Percentiles rank a stretch among this genome's conserved stretches.
phyloP scores from a whole-genome alignment of 2,888 invertebrate species.

The Drosophila kambysellisi region DNA sequence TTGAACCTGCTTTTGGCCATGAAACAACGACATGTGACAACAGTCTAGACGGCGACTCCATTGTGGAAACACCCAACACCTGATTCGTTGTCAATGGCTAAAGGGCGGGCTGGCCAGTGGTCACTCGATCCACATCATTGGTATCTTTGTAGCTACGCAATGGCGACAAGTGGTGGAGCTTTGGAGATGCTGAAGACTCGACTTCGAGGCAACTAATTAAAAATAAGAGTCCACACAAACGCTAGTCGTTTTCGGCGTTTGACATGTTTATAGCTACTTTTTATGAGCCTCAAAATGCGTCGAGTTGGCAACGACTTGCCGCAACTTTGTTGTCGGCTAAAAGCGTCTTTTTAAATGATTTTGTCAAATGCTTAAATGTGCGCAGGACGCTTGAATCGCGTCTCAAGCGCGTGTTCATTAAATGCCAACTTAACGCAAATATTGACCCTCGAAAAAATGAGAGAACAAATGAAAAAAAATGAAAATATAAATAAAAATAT shows the following conservation, averaged over 20 bases:
- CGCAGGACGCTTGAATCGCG: slow-evolving; percentile 42
- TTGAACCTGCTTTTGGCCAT: slow-evolving; percentile 34
- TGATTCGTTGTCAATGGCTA: slow-evolving; percentile 65
- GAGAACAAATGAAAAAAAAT: slow-evolving; percentile 3
- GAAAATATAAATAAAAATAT: slow-evolving; percentile 37
- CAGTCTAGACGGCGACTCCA: slow-evolving; percentile 52
- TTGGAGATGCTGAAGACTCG: slow-evolving; percentile 10
- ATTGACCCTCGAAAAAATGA: slow-evolving; percentile 61
- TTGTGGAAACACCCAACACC: slow-evolving; percentile 64
- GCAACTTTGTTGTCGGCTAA: slow-evolving; percentile 56
- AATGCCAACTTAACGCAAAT: slow-evolving; percentile 68
- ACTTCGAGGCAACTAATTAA: slow-evolving; percentile 58
- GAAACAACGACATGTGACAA: slow-evolving; percentile 35
- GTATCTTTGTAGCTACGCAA: slow-evolving; percentile 18
- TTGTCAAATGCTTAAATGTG: slow-evolving; percentile 67
- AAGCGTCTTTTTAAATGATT: slow-evolving; percentile 48
- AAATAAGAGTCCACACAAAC: slow-evolving; percentile 26
- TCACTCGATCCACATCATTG: slow-evolving; percentile 3
- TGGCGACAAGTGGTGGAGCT: slow-evolving; percentile 60
- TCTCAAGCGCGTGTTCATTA: slow-evolving; percentile 49
- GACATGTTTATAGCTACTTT: slow-evolving; percentile 65
- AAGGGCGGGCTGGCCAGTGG: slow-evolving; percentile 42
- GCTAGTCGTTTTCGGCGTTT: slow-evolving; percentile 11
- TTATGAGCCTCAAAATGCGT: slow-evolving; percentile 50
- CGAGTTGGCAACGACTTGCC: slow-evolving; percentile 21